phyloP scores from a whole-genome alignment of 1,140 invertebrate genomes.

The Holcopasites calliopsidis region DNA sequence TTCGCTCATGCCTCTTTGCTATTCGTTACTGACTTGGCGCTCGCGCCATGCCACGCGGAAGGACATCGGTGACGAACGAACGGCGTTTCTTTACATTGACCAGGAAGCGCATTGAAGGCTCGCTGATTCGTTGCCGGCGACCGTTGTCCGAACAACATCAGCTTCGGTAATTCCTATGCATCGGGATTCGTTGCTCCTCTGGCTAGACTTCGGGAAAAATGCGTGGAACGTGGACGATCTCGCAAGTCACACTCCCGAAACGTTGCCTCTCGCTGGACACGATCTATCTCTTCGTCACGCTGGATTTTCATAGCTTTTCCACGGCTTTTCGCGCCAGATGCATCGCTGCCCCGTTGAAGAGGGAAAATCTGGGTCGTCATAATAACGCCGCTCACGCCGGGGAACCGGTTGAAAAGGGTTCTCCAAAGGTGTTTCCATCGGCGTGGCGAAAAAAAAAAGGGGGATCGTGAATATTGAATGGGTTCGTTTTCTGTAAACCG shows the following conservation, averaged over 20 bases:
- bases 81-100: neutral
- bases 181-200: too few species aligned
- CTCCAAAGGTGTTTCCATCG: conserved; percentile 31
- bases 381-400: conserved; percentile 21
- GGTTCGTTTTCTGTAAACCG: conserved; percentile 54
- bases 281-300: too few species aligned
- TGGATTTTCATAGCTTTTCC: neutral
- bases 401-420: conserved; percentile 41
- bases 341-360: neutral
- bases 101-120: neutral
- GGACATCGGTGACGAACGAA: neutral
- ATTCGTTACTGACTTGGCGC: neutral
- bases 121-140: too few species aligned
- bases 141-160: too few species aligned
- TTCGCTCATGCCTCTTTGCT: neutral
- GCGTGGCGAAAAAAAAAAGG: conserved; percentile 47
- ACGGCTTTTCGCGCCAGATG: conserved; percentile 8
- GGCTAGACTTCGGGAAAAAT: too few species aligned
- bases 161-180: too few species aligned
- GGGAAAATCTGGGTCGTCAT: conserved; percentile 32
- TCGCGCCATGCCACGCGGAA: neutral
- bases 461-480: conserved; percentile 61
- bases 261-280: too few species aligned
- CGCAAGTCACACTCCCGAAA: too few species aligned
- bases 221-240: too few species aligned